Evolutionary conservation across 2,113 vertebrate species (phyloP).

Genomic region (Ptilorrhoa leucosticta): DNA sequence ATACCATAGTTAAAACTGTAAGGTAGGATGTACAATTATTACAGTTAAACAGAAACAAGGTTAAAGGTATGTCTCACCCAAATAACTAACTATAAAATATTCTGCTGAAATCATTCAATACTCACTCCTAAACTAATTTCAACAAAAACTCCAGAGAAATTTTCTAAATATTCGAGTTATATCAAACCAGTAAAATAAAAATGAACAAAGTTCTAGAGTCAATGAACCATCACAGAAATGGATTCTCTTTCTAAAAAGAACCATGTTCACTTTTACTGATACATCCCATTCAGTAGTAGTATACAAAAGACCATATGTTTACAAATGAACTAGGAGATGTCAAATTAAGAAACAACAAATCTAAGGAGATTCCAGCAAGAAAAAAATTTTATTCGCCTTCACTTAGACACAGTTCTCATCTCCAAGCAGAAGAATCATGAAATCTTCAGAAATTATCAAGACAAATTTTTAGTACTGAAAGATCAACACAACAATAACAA

Average conservation of each 20-base stretch:
- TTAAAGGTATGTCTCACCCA: background rate
- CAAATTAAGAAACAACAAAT: background rate
- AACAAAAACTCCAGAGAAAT: background rate
- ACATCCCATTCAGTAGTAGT: background rate
- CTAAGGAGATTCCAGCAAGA: background rate
- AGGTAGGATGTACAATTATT: background rate
- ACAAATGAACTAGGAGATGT: background rate
- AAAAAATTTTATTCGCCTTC: background rate
- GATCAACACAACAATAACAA: background rate
- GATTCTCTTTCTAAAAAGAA: background rate
- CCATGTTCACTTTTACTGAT: background rate
- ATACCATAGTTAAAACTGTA: background rate
- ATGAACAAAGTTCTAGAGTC: background rate
- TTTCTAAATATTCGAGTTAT: background rate
- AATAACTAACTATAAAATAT: background rate
- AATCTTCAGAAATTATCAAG: background rate
- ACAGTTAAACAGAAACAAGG: background rate
- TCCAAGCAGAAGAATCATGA: background rate
- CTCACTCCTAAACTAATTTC: background rate
- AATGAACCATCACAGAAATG: background rate
- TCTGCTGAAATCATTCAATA: background rate
- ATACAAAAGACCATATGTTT: background rate
- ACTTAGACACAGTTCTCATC: background rate
- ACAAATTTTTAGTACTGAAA: background rate
- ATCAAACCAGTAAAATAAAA: background rate